These are phyloP conservation scores for Dicyrtomina minuta DNA, from an alignment of 2,888 invertebrate genomes.

Conservation along the genomic window DNA sequence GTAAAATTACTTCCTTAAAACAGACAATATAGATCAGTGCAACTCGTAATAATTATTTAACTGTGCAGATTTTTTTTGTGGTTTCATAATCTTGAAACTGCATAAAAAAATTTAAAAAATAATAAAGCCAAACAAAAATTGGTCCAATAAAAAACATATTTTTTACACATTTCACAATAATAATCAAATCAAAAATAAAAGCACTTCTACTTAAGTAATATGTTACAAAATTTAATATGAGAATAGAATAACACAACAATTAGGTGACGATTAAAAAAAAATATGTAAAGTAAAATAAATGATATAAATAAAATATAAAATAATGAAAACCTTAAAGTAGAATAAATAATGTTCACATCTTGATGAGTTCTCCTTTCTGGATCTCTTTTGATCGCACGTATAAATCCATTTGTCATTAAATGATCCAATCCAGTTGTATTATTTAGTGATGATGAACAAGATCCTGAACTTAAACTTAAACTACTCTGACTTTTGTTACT, in stretches of 20 bases:
- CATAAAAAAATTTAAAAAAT: too few species aligned
- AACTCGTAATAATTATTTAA: background rate
- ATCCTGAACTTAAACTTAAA: slow-evolving; percentile 25
- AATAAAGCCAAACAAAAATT: too few species aligned
- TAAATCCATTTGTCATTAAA: slow-evolving; percentile 55
- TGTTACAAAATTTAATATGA: too few species aligned
- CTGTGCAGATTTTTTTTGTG: too few species aligned
- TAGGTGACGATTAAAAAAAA: too few species aligned
- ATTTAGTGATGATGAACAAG: slow-evolving; percentile 15
- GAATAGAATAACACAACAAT: too few species aligned
- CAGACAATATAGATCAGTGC: background rate
- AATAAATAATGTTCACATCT: slow-evolving; percentile 54
- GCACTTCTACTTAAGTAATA: too few species aligned
- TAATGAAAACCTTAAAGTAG: slow-evolving; percentile 41
- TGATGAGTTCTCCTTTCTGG: slow-evolving; percentile 61
- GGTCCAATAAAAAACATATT: too few species aligned
- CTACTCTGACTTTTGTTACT: slow-evolving; percentile 24
- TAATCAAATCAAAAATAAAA: background rate
- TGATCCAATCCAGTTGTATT: slow-evolving; percentile 12
- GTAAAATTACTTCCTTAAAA: too few species aligned
- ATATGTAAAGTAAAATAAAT: slow-evolving; percentile 6
- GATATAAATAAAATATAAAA: slow-evolving; percentile 23
- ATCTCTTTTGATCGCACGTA: slow-evolving; percentile 62
- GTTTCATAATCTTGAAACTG: too few species aligned
- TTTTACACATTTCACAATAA: too few species aligned